A percentile compares a stretch with the other conserved stretches of the same genome.
phyloP scores from a whole-genome alignment of 2,888 invertebrate genomes.

The Cantharis nigra region DNA sequence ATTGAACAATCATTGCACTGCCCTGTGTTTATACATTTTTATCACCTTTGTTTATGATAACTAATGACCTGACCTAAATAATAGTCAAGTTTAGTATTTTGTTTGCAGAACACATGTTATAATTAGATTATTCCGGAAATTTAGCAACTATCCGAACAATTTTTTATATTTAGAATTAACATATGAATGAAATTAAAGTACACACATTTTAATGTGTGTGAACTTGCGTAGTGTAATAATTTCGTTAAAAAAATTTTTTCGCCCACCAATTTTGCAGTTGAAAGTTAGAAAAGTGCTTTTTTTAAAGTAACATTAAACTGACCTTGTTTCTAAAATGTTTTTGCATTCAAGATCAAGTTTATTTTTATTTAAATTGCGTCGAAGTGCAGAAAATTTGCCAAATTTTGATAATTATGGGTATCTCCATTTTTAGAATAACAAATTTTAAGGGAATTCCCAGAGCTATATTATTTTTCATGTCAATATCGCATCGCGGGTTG shows the following conservation, averaged over 20 bases:
- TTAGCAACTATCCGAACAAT: background rate
- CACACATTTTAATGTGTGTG: background rate
- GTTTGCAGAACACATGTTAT: background rate
- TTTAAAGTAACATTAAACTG: background rate
- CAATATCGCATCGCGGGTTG: background rate
- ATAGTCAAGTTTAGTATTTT: background rate
- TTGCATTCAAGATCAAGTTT: background rate
- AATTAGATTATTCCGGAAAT: background rate
- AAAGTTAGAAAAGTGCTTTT: background rate
- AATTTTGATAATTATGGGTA: background rate
- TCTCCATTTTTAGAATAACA: background rate
- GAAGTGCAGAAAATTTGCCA: background rate
- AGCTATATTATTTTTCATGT: background rate
- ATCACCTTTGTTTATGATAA: background rate
- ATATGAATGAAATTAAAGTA: background rate
- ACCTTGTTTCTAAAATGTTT: background rate
- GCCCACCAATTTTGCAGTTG: background rate
- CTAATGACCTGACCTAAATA: constrained; percentile 1
- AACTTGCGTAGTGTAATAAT: background rate
- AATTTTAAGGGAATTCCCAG: background rate
- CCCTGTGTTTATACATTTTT: background rate
- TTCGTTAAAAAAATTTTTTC: background rate
- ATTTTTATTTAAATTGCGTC: background rate
- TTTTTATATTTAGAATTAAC: background rate
- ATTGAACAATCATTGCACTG: background rate